A percentile compares a stretch with the other conserved stretches of the same genome.
Conservation (phyloP, 2,113 vertebrate species). For the Austrofundulus limnaeus region DNA sequence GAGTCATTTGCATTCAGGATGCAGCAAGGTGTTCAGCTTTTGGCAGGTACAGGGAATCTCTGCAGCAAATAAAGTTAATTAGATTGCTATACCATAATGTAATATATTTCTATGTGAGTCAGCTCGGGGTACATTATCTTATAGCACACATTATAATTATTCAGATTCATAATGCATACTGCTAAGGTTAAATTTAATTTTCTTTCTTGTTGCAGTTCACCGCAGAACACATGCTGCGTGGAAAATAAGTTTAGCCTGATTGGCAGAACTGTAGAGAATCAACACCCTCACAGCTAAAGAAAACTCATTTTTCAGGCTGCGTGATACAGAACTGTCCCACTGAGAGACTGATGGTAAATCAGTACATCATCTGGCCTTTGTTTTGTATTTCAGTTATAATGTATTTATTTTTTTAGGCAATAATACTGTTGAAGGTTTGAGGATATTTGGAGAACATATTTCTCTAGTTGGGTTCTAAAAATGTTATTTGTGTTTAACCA, state of each 20-base stretch:
- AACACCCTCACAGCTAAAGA: conserved; percentile 14
- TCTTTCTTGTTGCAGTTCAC: conserved; percentile 5
- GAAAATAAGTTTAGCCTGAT: conserved; percentile 16
- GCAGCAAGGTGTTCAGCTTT: conserved; percentile 21
- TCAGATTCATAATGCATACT: background rate
- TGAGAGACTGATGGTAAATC: conserved; percentile 3
- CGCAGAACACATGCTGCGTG: conserved; percentile 14
- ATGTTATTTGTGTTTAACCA: too few relatives aligned
- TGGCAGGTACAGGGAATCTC: conserved; percentile 30
- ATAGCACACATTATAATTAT: background rate
- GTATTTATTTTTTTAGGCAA: background rate
- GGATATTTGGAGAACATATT: background rate
- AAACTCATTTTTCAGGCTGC: conserved; percentile 4
- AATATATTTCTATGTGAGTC: background rate
- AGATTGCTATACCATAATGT: background rate
- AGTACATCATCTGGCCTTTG: conserved; percentile 5
- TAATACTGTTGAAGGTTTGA: background rate
- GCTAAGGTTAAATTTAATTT: conserved; percentile 9
- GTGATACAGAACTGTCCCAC: conserved; percentile 5
- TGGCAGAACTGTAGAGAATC: conserved; percentile 9
- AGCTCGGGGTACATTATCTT: background rate
- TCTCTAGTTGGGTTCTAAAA: too few relatives aligned
- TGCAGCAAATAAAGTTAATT: conserved; percentile 4
- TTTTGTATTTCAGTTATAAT: background rate
- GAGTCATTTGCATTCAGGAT: conserved; percentile 48